phyloP scores from a whole-genome alignment of 2,888 invertebrate species.

The Caenorhabditis japonica region DNA sequence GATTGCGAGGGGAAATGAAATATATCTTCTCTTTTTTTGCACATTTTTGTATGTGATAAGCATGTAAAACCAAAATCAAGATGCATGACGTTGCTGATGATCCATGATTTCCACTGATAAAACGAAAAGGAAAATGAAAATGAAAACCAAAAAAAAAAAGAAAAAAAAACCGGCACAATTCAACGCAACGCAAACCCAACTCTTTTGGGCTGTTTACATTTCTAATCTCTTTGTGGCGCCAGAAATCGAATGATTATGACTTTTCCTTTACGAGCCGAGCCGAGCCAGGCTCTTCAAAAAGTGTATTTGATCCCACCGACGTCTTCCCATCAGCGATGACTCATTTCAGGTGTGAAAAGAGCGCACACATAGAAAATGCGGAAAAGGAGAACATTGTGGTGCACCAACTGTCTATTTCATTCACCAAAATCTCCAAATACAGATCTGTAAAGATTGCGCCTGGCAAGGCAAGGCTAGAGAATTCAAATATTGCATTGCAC shows the following conservation, averaged over 20 bases:
- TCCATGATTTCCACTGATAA: conserved; percentile 26
- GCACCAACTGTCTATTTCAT: not conserved
- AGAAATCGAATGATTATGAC: conserved; percentile 2
- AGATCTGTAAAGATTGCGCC: conserved; percentile 13
- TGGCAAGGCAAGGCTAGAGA: conserved; percentile 1
- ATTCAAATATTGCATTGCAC: conserved; percentile 33
- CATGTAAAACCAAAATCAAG: not conserved
- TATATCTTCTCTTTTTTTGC: no score
- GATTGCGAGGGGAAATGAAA: no score
- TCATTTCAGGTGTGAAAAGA: conserved; percentile 26
- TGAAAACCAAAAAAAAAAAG: no score
- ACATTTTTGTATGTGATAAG: not conserved
- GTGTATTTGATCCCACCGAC: conserved; percentile 10
- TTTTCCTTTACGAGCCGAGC: no score
- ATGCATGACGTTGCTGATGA: conserved; percentile 3
- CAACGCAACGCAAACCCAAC: no score
- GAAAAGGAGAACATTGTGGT: not conserved
- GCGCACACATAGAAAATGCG: conserved; percentile 4
- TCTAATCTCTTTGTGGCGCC: conserved; percentile 27
- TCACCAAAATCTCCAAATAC: conserved; percentile 10
- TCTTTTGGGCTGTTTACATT: conserved; percentile 22
- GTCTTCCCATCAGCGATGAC: conserved; percentile 31
- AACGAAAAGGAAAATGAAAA: not conserved
- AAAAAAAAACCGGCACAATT: no score
- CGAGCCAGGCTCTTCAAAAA: not conserved